Evolutionary conservation across 1,140 invertebrate species (phyloP), one percentile per base, ranked within the genome.

Genomic region (Diorhabda elongata): DNA sequence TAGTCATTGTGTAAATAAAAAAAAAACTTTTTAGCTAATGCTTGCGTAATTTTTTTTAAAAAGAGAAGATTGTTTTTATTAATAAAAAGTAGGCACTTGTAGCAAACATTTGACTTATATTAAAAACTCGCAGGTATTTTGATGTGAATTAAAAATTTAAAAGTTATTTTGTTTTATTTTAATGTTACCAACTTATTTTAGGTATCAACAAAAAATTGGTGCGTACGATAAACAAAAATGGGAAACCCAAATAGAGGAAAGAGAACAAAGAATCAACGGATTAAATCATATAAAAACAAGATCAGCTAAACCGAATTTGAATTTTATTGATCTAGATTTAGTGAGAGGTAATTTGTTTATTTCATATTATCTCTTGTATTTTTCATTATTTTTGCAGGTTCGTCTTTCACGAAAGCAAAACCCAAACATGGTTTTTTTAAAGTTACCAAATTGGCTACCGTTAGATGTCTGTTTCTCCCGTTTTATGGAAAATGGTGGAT

Each of bases 211-310:
- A 79, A 93, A 96, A 87, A 97, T 98, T 81, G 95, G 95, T 76
- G 93, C 92, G 43, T 97, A 97, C 83, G 96, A 98, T 82, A 97
- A 97, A 79, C 93, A 97, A 80, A 89, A 93, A 89, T 98, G 95
- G 95, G 96, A 98, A 81, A 93, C 92, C 76, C 95, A 92, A 67
- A 90, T 97, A 67, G 96, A 98, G 79, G 91, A 68, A 66, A 69
- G 70, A 44, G 95, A 98, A 78, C 91, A 95, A 79, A 86, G 92
- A 74, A 91, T 97, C 73, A 87, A 91, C 83, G 92, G 92, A 69
- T 89, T 95, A 56, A 91, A 74, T 69, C 90, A 93, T 78, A 88
- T 95, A 59, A 75, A 78, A 70, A 93, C 94, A 56, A 92, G 94
- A 80, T 92, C 90, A 57, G 89, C 92, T 44, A 95, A 94, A 81